A percentile compares a stretch with the other conserved stretches of the same genome.
These are phyloP conservation scores for Coelopa frigida DNA, from an alignment of 1,140 invertebrate genomes.

Conservation along the genomic window DNA sequence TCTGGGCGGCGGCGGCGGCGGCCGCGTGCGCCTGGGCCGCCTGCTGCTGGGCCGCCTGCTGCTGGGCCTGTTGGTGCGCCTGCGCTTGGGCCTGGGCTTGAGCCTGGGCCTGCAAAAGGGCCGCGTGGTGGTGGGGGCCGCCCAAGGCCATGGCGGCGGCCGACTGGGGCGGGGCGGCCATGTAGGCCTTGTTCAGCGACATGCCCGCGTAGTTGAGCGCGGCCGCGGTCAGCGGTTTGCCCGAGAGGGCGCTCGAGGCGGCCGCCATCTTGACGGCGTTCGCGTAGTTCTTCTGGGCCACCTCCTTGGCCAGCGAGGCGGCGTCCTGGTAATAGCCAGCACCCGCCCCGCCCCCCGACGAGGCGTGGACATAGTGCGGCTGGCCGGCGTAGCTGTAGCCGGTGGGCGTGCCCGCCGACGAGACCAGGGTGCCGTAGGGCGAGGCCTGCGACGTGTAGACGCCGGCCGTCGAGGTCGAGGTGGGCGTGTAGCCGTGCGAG, in stretches of 20 bases:
- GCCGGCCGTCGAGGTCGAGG: no score
- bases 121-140: slow-evolving; percentile 18
- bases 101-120: slow-evolving; percentile 21
- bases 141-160: slow-evolving; percentile 20
- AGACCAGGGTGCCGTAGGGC: neutral
- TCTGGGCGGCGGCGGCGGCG: slow-evolving; percentile 5
- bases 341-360: slow-evolving; percentile 26
- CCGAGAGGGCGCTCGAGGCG: slow-evolving; percentile 20
- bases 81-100: slow-evolving; percentile 20
- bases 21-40: slow-evolving; percentile 18
- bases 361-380: slow-evolving; percentile 12
- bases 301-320: slow-evolving; percentile 62
- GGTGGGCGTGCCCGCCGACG: slow-evolving; percentile 26
- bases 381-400: slow-evolving; percentile 42
- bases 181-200: slow-evolving; percentile 56
- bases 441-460: slow-evolving; percentile 6
- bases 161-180: slow-evolving; percentile 40
- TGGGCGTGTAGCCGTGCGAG: slow-evolving; percentile 23
- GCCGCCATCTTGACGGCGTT: slow-evolving; percentile 58
- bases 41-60: slow-evolving; percentile 39
- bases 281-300: slow-evolving; percentile 70
- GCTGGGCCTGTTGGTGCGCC: slow-evolving; percentile 36
- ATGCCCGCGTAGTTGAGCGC: slow-evolving; percentile 71
- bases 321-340: slow-evolving; percentile 46
- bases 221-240: slow-evolving; percentile 21